Base-by-base conservation (phyloP, 64 coral and sea anemone species). In the Dendronephthya gigantea region DNA sequence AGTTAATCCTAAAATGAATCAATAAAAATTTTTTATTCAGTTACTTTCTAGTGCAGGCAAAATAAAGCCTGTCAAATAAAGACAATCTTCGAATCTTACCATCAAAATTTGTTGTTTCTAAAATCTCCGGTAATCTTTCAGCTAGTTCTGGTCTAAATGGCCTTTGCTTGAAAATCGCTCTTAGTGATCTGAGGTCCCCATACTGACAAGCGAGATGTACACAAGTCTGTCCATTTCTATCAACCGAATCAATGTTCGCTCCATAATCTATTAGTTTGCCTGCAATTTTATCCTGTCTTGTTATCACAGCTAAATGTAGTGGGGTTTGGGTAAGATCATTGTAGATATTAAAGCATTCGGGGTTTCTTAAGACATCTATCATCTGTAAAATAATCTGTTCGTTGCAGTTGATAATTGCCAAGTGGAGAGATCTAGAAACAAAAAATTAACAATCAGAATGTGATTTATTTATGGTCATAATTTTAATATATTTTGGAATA, bases 241-340 rank as follows among this genome's bases (percentile, higher is more conserved):
- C 94, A 81, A 92, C 85, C 28, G 90, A 45, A 74, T 96, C 92
- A 23, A 92, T 58, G 48, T 90, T 91, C 4, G 88, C 91, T 30
- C 94, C 86, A 58, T 81, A 72, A 40, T 96, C 88, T 37, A 92
- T 83, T 25, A 96, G 55, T 79, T 43, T 82, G 49, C 65, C 29
- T 2, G 93, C 91, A 68, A 96, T 84, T 10, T 75, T 50, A 47
- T 52, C 28, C 51, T 96, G 94, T 0, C 90, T 82, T 13, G 94
- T 96, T 2, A 96, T 92, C 17, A 92, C 91, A 47, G 94, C 94
- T n/a, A 96, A 75, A 83, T 96, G 94, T 45, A 96, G 86, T n/a
- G 94, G 94, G 3, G 94, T 96, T 91, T 96, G 66, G 35, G 48
- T 85, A 49, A 88, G 19, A 11, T 36, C 11, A 37, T 29, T 50